These are phyloP conservation scores for Phyllostomus discolor DNA, from an alignment of 2,113 vertebrate species.

Conservation along the genomic window DNA sequence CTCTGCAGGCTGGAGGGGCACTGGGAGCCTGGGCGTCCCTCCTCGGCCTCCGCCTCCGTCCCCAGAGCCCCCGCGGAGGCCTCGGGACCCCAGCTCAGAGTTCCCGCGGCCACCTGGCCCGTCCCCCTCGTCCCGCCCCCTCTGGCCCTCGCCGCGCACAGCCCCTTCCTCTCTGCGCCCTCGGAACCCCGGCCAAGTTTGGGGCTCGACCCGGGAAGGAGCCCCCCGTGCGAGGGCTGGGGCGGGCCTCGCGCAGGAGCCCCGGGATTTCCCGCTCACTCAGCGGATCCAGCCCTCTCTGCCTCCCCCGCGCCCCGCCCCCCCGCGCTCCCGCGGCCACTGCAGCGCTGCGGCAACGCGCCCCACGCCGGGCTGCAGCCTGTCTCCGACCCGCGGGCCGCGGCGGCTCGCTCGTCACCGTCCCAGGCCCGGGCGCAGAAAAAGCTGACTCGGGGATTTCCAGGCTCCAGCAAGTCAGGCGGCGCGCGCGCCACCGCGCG, in stretches of 20 bases:
- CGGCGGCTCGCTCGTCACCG: background rate
- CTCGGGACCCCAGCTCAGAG: background rate
- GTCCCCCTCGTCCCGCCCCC: too few species aligned
- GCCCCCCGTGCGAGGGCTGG: background rate
- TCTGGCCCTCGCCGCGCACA: background rate
- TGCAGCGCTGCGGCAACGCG: background rate
- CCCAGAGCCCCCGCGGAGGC: background rate
- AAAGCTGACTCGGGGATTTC: constrained; percentile 53
- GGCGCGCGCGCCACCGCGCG: background rate
- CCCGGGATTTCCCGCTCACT: background rate
- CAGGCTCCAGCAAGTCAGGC: background rate
- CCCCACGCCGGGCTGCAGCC: background rate
- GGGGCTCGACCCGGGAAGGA: background rate
- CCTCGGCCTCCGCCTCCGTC: background rate
- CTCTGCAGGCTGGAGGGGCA: background rate
- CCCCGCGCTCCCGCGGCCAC: background rate
- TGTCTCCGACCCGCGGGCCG: background rate
- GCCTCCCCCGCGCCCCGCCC: background rate
- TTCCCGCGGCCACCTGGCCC: accelerated
- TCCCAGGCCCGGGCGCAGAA: background rate
- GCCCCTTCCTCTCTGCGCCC: background rate
- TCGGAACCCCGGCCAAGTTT: background rate
- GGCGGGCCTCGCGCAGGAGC: background rate
- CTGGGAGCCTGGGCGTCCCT: accelerated
- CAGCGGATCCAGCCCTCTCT: background rate